phyloP scores from a whole-genome alignment of 1,140 invertebrate genomes.

The Lepidotrigona ventralis region DNA sequence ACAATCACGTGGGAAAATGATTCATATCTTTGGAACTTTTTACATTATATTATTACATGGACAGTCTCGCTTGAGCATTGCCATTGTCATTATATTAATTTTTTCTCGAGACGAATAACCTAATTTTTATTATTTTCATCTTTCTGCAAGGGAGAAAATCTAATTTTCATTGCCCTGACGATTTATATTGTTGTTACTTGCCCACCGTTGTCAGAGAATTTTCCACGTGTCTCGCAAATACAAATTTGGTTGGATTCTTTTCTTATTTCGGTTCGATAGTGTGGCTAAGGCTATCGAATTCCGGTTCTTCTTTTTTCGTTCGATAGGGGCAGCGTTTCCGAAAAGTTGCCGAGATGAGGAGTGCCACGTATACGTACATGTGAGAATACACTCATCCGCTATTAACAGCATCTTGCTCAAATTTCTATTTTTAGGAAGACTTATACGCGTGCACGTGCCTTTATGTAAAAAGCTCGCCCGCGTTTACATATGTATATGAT shows the following conservation, averaged over 20 bases:
- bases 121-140: neutral
- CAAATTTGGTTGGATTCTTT: neutral
- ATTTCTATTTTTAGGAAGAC: conserved; percentile 64
- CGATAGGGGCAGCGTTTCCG: conserved; percentile 29
- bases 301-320: conserved; percentile 37
- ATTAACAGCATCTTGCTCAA: conserved; percentile 66
- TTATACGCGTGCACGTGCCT: conserved; percentile 50
- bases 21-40: neutral
- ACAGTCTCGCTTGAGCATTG: neutral
- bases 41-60: neutral
- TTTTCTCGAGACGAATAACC: too few relatives aligned
- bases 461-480: conserved; percentile 54
- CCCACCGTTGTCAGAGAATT: too few relatives aligned
- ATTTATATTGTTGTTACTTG: too few relatives aligned
- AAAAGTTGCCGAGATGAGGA: conserved; percentile 42
- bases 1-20: neutral
- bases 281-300: conserved; percentile 29
- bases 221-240: too few relatives aligned
- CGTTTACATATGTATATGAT: conserved; percentile 10
- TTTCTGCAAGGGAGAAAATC: too few relatives aligned
- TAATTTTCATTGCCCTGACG: too few relatives aligned
- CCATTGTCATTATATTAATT: neutral
- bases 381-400: conserved; percentile 63
- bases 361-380: conserved; percentile 28
- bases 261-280: neutral